These are phyloP conservation scores for Drosophila equinoxialis DNA, from an alignment of 1,140 invertebrate genomes.

Conservation along the genomic window DNA sequence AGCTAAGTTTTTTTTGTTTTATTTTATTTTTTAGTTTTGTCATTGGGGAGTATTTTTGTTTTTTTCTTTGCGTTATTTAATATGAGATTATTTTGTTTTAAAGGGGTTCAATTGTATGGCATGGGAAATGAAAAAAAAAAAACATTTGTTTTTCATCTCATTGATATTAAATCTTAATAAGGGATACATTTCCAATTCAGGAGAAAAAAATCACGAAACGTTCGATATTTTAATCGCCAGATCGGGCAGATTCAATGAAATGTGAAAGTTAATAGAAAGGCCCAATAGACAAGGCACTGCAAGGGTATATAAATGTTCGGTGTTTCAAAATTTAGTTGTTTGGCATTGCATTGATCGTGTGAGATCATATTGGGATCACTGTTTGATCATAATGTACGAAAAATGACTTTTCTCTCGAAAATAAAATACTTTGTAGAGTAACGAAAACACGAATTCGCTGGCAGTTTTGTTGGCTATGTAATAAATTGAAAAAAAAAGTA, in stretches of 20 bases:
- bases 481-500: background rate
- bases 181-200: too few relatives aligned
- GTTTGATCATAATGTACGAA: background rate
- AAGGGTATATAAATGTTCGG: conserved; percentile 2
- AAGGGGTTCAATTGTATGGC: background rate
- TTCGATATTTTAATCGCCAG: background rate
- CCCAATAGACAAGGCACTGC: background rate
- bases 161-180: too few relatives aligned
- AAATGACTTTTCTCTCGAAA: conserved; percentile 7
- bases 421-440: background rate
- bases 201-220: too few relatives aligned
- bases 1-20: conserved; percentile 50
- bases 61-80: background rate
- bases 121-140: background rate
- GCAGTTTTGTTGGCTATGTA: conserved; percentile 47
- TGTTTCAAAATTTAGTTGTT: background rate
- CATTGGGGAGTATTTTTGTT: background rate
- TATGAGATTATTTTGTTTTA: conserved; percentile 6
- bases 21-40: conserved; percentile 17
- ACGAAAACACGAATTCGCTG: conserved; percentile 33
- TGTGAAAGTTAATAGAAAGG: too few relatives aligned
- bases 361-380: background rate
- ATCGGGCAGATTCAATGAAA: background rate
- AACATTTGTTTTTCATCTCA: too few relatives aligned
- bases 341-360: conserved; percentile 4